phyloP scores from a whole-genome alignment of 2,888 invertebrate genomes.

The Leptarthrus brevirostris region DNA sequence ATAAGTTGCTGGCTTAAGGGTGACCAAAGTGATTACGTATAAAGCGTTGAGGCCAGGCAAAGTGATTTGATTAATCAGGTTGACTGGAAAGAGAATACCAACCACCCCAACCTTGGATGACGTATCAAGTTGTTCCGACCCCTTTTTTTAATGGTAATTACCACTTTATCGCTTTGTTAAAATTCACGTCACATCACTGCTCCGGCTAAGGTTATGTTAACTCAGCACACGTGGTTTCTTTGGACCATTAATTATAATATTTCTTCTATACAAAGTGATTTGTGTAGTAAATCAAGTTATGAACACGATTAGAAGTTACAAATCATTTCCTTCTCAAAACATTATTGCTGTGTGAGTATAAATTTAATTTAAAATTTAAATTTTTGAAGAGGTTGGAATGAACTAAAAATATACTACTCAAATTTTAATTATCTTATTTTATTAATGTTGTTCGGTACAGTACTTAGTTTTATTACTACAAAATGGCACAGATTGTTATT shows the following conservation, averaged over 20 bases:
- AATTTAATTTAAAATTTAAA: too few species aligned
- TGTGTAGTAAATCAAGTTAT: too few species aligned
- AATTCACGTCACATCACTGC: constrained; percentile 55
- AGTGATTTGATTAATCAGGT: constrained; percentile 55
- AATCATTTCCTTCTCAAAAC: too few species aligned
- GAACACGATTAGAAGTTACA: too few species aligned
- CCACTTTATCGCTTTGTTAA: constrained; percentile 56
- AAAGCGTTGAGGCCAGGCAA: constrained; percentile 10
- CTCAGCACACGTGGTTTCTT: constrained; percentile 49
- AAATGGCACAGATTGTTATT: too few species aligned
- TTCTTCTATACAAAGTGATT: too few species aligned
- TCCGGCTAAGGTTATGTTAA: constrained; percentile 1
- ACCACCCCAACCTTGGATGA: constrained; percentile 53
- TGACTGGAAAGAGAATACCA: constrained; percentile 42
- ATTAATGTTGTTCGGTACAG: too few species aligned
- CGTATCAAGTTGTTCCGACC: constrained; percentile 47
- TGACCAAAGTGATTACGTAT: constrained; percentile 53
- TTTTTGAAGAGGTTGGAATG: too few species aligned
- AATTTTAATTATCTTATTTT: too few species aligned
- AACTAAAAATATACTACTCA: too few species aligned
- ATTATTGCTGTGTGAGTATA: too few species aligned
- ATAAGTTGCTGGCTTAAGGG: constrained; percentile 48
- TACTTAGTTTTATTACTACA: too few species aligned
- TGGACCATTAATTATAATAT: constrained; percentile 36
- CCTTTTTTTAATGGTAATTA: constrained; percentile 55